A percentile compares a stretch with the other conserved stretches of the same genome.
Conservation (phyloP, 2,888 invertebrate species). For the Lymantria monacha region DNA sequence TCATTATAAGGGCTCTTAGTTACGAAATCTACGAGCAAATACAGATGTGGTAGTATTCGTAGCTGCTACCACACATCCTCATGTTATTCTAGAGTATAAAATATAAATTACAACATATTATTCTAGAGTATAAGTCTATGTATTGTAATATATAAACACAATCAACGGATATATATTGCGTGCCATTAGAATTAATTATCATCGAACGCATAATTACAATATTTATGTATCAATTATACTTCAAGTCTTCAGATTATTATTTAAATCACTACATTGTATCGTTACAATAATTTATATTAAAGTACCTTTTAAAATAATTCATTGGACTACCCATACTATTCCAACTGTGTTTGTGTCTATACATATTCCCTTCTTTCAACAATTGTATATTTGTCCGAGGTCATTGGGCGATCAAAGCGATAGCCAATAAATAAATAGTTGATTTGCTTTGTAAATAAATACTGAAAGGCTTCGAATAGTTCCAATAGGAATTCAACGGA, state of each 20-base stretch:
- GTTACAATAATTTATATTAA: not conserved
- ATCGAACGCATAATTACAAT: no score
- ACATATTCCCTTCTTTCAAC: constrained; percentile 46
- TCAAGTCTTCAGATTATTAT: not conserved
- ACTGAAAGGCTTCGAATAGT: constrained; percentile 61
- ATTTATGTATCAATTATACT: not conserved
- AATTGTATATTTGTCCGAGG: constrained; percentile 63
- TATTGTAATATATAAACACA: no score
- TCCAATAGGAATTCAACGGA: constrained; percentile 58
- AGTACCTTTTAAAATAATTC: not conserved
- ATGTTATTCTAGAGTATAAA: no score
- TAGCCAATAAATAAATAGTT: constrained; percentile 78
- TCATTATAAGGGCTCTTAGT: no score
- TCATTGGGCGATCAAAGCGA: constrained; percentile 74
- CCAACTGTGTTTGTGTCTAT: not conserved
- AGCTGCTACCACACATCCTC: no score
- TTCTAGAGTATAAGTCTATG: no score
- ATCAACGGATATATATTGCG: no score
- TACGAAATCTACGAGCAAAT: no score
- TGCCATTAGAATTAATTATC: no score
- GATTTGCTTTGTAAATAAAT: constrained; percentile 78
- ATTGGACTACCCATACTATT: not conserved
- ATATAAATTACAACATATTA: no score
- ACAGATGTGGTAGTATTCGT: no score
- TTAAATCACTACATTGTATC: not conserved